Percentiles rank a stretch among this genome's conserved stretches.
phyloP scores from a whole-genome alignment of 2,797 vertebrate genomes.

The Chelidonichthys spinosus region DNA sequence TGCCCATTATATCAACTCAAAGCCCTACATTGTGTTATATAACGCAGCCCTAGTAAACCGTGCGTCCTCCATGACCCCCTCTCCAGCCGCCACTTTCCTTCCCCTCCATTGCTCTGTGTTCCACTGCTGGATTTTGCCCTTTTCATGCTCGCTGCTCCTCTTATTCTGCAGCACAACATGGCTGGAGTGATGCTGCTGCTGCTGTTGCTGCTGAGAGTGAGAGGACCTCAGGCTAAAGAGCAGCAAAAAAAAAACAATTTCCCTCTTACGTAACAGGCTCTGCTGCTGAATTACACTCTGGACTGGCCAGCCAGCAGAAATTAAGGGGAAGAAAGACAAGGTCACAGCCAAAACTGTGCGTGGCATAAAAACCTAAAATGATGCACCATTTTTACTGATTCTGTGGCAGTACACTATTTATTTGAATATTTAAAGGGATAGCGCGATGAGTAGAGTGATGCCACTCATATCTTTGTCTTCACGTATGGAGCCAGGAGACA shows the following conservation, averaged over 20 bases:
- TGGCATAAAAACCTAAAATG: not conserved
- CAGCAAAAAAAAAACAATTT: constrained; percentile 71
- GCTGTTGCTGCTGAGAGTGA: constrained; percentile 53
- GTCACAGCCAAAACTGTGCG: constrained; percentile 4
- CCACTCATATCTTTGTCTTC: not conserved
- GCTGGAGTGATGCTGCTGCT: constrained; percentile 53
- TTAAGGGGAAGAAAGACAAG: constrained; percentile 15
- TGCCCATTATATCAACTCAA: not conserved
- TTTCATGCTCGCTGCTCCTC: constrained; percentile 63
- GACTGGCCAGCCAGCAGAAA: constrained; percentile 41
- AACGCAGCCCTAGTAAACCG: constrained; percentile 16
- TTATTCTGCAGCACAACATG: constrained; percentile 52
- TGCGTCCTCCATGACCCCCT: constrained; percentile 22
- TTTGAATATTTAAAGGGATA: not conserved
- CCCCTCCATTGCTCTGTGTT: constrained; percentile 28
- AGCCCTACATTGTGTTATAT: constrained; percentile 24
- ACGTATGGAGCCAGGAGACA: not conserved
- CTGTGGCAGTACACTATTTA: not conserved
- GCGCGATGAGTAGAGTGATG: not conserved
- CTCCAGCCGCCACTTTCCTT: constrained; percentile 31
- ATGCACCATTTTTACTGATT: not conserved
- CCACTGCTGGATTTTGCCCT: constrained; percentile 59
- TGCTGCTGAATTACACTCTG: constrained; percentile 54
- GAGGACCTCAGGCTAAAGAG: constrained; percentile 73
- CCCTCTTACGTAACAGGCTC: constrained; percentile 75